Evolutionary conservation across 1,140 invertebrate genomes (phyloP).

Genomic region (Spodoptera litura): DNA sequence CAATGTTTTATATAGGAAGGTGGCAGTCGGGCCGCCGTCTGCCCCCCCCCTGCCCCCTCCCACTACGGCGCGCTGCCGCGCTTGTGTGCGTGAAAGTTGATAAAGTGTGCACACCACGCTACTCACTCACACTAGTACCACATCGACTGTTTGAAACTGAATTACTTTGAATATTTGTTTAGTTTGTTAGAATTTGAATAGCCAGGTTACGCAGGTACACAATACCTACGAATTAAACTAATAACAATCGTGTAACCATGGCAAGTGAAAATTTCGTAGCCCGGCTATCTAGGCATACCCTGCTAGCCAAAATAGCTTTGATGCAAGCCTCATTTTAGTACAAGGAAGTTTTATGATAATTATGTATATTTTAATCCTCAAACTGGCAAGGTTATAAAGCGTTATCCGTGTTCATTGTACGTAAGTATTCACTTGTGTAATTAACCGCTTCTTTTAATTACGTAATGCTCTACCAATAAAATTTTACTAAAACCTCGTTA

Average conservation of each 20-base stretch:
- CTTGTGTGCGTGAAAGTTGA: conserved; percentile 61
- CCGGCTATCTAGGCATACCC: too few relatives aligned
- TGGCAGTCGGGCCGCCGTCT: conserved; percentile 64
- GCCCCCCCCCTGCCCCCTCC: conserved; percentile 56
- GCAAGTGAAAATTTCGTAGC: background rate
- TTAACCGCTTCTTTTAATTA: background rate
- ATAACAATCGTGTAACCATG: conserved; percentile 11
- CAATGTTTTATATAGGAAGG: conserved; percentile 81
- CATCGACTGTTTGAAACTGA: conserved; percentile 57
- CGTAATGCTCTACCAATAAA: background rate
- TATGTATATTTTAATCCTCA: conserved; percentile 3
- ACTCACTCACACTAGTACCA: conserved; percentile 61
- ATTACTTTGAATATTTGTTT: conserved; percentile 63
- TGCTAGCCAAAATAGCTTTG: too few relatives aligned
- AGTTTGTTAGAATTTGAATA: conserved; percentile 54
- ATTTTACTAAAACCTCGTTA: background rate
- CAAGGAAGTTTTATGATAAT: conserved; percentile 15
- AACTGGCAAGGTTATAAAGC: conserved; percentile 5
- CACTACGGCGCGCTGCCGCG: conserved; percentile 45
- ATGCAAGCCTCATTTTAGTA: background rate
- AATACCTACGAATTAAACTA: background rate
- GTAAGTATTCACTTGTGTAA: background rate
- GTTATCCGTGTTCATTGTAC: background rate
- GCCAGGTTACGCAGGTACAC: conserved; percentile 31
- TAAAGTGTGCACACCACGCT: conserved; percentile 59